Conservation (phyloP, 1,140 invertebrate genomes). For the Hestina assimilis region DNA sequence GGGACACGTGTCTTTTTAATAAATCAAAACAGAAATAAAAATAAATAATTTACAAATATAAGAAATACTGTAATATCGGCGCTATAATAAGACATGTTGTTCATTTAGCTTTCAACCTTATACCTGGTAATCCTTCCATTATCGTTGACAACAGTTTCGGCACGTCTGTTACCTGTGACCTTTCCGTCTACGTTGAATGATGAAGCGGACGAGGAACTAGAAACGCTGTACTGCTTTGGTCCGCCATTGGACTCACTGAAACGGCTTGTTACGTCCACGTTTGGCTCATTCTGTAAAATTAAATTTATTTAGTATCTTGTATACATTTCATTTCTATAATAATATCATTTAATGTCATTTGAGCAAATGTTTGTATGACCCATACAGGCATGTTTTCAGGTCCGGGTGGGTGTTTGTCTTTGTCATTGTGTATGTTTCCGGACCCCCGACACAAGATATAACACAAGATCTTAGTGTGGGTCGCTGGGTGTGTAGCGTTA, state of each 20-base stretch:
- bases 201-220: conserved; percentile 81
- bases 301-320: too few relatives aligned
- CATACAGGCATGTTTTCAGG: too few relatives aligned
- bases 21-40: neutral
- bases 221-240: conserved; percentile 78
- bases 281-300: conserved; percentile 78
- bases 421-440: too few relatives aligned
- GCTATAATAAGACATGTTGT: neutral
- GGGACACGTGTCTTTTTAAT: conserved; percentile 3
- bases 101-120: conserved; percentile 73
- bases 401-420: too few relatives aligned
- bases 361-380: too few relatives aligned
- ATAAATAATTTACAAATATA: neutral
- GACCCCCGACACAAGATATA: too few relatives aligned
- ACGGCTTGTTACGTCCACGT: conserved; percentile 76
- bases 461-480: too few relatives aligned
- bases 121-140: conserved; percentile 84
- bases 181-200: conserved; percentile 81
- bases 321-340: too few relatives aligned
- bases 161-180: conserved; percentile 74
- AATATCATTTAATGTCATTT: too few relatives aligned
- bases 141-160: conserved; percentile 84
- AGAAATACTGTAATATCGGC: conserved; percentile 8
- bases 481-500: too few relatives aligned
- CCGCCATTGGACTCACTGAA: conserved; percentile 61